phyloP scores from a whole-genome alignment of 2,888 invertebrate species.

The Prosapia bicincta region DNA sequence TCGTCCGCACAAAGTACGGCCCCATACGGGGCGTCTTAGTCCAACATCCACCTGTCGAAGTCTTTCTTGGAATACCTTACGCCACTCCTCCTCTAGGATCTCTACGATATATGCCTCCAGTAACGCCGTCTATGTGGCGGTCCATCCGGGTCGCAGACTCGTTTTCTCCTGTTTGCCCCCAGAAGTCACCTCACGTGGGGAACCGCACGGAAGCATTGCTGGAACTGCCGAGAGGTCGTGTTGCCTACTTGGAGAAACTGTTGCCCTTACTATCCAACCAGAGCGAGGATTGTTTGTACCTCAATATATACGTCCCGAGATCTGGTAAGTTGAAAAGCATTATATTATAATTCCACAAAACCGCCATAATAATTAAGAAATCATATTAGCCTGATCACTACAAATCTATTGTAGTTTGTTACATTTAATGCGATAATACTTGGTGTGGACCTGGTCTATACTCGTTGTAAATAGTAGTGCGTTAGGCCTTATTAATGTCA shows the following conservation, averaged over 20 bases:
- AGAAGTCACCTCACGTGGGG: constrained; percentile 58
- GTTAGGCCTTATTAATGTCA: no score
- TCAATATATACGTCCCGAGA: constrained; percentile 93
- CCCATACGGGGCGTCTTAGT: constrained; percentile 80
- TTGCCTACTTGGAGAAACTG: constrained; percentile 79
- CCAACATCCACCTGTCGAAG: constrained; percentile 80
- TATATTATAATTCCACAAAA: no score
- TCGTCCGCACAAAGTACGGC: constrained; percentile 88
- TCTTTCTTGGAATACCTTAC: constrained; percentile 90
- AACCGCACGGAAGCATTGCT: constrained; percentile 54
- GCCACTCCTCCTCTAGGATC: constrained; percentile 88
- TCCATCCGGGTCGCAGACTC: constrained; percentile 75
- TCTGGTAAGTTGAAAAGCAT: constrained; percentile 65
- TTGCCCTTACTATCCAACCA: constrained; percentile 83
- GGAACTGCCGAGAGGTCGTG: constrained; percentile 76
- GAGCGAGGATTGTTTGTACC: constrained; percentile 96
- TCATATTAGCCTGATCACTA: no score
- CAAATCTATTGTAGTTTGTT: no score
- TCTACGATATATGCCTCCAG: constrained; percentile 93
- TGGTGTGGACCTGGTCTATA: no score
- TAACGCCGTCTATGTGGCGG: constrained; percentile 86
- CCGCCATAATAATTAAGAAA: no score
- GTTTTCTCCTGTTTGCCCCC: constrained; percentile 85
- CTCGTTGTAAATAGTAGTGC: no score
- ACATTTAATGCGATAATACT: no score